These are phyloP conservation scores for Rhea americana DNA, from an alignment of 2,113 vertebrate genomes.

Conservation along the genomic window DNA sequence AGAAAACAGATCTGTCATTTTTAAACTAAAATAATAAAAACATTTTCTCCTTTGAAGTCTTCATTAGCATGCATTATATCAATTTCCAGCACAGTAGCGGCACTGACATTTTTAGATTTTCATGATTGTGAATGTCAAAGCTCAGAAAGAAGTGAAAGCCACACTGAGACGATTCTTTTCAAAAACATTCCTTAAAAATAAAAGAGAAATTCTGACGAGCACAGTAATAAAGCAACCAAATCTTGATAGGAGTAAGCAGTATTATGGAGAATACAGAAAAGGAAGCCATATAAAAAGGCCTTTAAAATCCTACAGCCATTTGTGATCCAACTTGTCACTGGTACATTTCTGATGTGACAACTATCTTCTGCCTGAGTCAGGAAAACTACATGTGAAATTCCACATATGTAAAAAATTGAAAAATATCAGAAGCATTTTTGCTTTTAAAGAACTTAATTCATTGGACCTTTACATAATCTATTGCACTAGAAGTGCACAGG, in stretches of 20 bases:
- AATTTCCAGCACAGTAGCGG: neutral
- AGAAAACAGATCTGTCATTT: constrained; percentile 8
- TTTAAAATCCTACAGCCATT: neutral
- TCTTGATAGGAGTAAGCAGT: neutral
- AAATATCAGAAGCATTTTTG: constrained; percentile 1
- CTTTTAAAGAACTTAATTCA: neutral
- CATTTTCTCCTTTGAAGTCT: constrained; percentile 37
- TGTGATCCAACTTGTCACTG: neutral
- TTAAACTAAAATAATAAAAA: constrained; percentile 42
- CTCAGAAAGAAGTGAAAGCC: neutral
- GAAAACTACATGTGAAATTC: neutral
- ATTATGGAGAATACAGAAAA: neutral
- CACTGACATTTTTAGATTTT: constrained; percentile 15
- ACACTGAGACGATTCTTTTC: neutral
- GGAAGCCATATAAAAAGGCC: neutral
- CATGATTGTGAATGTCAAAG: constrained; percentile 22
- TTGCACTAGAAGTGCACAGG: neutral
- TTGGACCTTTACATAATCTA: neutral
- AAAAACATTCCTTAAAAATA: constrained; percentile 31
- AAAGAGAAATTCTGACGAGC: constrained; percentile 20
- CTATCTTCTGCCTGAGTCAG: neutral
- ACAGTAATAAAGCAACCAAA: neutral
- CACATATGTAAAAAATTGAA: neutral
- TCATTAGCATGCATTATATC: constrained; percentile 26
- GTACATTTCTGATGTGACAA: neutral